Evolutionary conservation across 2,888 invertebrate genomes (phyloP), one percentile per base, ranked within the genome.

Genomic region (Lasioglossum oenotherae): DNA sequence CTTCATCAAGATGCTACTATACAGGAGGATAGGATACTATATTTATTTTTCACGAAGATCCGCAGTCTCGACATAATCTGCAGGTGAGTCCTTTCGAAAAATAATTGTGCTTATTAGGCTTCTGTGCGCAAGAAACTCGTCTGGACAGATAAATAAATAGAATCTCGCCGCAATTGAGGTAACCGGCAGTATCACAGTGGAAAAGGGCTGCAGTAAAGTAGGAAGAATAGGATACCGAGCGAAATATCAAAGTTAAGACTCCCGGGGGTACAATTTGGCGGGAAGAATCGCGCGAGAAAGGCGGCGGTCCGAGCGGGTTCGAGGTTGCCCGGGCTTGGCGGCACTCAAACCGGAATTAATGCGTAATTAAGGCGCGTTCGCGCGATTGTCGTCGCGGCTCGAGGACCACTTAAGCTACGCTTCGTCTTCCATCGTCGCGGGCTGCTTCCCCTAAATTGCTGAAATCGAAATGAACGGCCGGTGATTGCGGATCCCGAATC

Each of bases 301-400:
- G 64, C 78, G 16, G 16, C 19, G 35, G 80, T 86, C 83, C 87
- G 85, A 81, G 71, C 78, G 35, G 74, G 82, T 88, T 89, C 75
- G 82, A 89, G 82, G 84, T 85, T 80, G 85, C 81, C 87, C 82
- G 75, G 88, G 88, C 86, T 92, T 92, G 90, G 91, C 90, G 90
- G 86, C 90, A 88, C 88, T 92, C 88, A 89, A 90, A 90, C 88
- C 88, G 86, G 90, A 93, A 92, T 92, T 93, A 93, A 93, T 92
- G 91, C 90, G 90, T 92, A 91, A 93, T 92, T 92, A 92, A 93
- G 88, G 87, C 89, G 86, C 89, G 87, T 89, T 90, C 89, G 85
- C 87, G 89, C 92, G 90, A 92, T 91, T 91, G 92, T 91, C 89
- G 85, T 88, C 89, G 87, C 86, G 87, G 74, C 88, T 87, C 82